Conservation (phyloP, 1,140 invertebrate genomes). For the Melanaphis sacchari region DNA sequence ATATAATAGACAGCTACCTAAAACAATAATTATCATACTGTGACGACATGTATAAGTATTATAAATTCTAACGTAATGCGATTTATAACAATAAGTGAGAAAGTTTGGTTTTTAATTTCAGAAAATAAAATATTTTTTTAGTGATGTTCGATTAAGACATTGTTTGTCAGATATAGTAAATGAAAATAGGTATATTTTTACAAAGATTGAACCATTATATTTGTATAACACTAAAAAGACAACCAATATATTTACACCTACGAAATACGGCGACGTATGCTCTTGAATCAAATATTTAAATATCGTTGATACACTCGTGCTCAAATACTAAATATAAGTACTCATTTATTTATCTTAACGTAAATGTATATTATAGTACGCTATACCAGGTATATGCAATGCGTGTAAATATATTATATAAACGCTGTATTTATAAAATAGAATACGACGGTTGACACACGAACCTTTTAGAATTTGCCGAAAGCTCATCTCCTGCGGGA, state of each 20-base stretch:
- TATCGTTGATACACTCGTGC: neutral
- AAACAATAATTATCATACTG: neutral
- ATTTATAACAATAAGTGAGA: neutral
- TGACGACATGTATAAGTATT: neutral
- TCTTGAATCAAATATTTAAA: neutral
- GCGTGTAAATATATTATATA: neutral
- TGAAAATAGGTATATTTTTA: neutral
- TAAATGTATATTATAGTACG: neutral
- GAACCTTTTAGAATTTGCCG: conserved; percentile 45
- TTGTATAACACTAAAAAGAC: neutral
- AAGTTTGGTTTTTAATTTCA: neutral
- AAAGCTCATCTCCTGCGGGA: conserved; percentile 53
- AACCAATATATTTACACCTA: neutral
- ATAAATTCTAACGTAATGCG: neutral
- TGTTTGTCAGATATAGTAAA: neutral
- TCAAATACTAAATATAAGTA: neutral
- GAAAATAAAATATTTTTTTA: neutral
- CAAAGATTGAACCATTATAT: neutral
- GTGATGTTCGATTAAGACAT: too few relatives aligned
- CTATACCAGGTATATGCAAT: neutral
- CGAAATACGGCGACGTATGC: neutral
- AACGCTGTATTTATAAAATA: neutral
- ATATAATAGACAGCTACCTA: neutral
- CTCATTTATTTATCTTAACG: neutral
- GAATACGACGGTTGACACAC: conserved; percentile 8